phyloP scores from a whole-genome alignment of 2,797 vertebrate genomes.

The Notolabrus celidotus region DNA sequence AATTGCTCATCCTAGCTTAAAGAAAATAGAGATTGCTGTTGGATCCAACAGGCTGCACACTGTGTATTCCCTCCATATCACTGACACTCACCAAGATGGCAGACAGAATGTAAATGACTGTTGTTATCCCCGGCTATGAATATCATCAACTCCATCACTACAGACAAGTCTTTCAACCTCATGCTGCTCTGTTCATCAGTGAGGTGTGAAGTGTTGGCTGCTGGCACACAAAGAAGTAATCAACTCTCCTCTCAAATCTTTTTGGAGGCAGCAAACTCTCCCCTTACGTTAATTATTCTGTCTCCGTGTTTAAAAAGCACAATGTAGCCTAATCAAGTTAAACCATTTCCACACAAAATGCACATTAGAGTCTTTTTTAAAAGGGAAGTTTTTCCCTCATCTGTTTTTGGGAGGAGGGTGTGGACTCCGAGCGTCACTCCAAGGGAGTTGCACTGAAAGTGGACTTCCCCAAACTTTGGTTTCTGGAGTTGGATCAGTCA shows the following conservation, averaged over 20 bases:
- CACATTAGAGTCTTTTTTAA: conserved; percentile 20
- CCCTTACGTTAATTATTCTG: conserved; percentile 38
- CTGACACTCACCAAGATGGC: conserved; percentile 8
- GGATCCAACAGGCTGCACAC: conserved; percentile 24
- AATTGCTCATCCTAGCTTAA: conserved; percentile 40
- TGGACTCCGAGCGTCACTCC: conserved; percentile 76
- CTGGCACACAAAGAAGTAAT: conserved; percentile 54
- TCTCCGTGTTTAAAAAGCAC: conserved; percentile 5
- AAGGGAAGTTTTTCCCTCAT: conserved; percentile 11
- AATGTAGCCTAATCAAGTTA: conserved; percentile 25
- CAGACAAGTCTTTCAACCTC: conserved; percentile 46
- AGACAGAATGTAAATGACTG: conserved; percentile 57
- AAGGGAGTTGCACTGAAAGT: conserved; percentile 70
- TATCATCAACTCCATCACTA: conserved; percentile 46
- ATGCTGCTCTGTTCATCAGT: conserved; percentile 55
- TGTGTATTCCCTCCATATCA: not conserved
- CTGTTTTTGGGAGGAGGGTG: conserved; percentile 66
- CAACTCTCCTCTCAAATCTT: conserved; percentile 31
- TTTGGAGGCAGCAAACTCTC: conserved; percentile 6
- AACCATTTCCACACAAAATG: conserved; percentile 1
- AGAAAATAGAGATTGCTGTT: conserved; percentile 25
- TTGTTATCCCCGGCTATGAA: conserved; percentile 57
- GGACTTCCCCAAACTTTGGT: conserved; percentile 77
- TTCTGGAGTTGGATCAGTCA: conserved; percentile 66
- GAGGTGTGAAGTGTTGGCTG: conserved; percentile 66